Base-by-base conservation (phyloP, 2,113 vertebrate species). In the Panthera leo region DNA sequence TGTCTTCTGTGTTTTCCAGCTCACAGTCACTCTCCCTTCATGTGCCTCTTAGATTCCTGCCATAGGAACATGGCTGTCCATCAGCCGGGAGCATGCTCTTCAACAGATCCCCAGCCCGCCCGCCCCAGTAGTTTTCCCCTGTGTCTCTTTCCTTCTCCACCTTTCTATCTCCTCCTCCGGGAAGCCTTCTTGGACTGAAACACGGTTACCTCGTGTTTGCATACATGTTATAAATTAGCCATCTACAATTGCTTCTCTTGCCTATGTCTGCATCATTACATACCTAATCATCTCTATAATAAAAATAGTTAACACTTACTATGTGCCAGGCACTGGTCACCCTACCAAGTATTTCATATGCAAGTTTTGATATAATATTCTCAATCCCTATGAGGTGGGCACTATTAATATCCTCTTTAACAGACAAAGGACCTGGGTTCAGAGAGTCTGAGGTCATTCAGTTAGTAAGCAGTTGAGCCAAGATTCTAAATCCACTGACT, bases 101-200 rank as follows among this genome's bases (percentile, higher is more conserved):
- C 85, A 84, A 7, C 10, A 23, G 0, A n/a, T 6, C 2, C 1
- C 36, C 51, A 45, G 45, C 45, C 45, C 45, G 7, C 4, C 58
- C 5, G 1, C 53, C 53, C 55, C 18, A 18, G 45, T 6, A 7
- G 51, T 6, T n/a, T n/a, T 94, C 53, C 48, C 15, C 31, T 34
- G n/a, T 68, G 45, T 6, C 63, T 79, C 31, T 19, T 70, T 79
- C 21, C 34, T 78, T 92, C 36, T 78, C 63, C 45, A 13, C 2
- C n/a, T 86, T 91, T 85, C 68, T 9, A 27, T 14, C 48, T 93
- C 13, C 36, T 97, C 67, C 31, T 87, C 53, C 21, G 85, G 84
- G 82, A 88, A 91, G 76, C 4, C 53, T 75, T 95, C 85, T 76
- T 76, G 34, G 48, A 65, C 36, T 6, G n/a, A 91, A 96, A 84